A percentile compares a stretch with the other conserved stretches of the same genome.
Evolutionary conservation across 2,888 invertebrate genomes (phyloP).

Genomic region (Isoperla grammatica): DNA sequence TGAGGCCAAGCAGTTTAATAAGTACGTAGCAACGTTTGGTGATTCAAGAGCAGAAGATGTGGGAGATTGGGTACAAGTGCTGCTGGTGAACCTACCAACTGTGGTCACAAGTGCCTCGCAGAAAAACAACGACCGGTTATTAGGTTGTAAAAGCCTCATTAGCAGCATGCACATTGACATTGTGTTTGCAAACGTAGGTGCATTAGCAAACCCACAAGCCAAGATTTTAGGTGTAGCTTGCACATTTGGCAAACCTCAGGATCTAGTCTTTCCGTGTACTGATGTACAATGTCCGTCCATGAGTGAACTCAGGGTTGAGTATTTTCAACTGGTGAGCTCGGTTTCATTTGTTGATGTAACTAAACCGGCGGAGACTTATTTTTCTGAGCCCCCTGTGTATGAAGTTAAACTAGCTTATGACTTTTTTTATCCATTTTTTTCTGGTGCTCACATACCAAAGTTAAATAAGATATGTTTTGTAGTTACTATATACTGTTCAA

Average conservation of each 20-base stretch:
- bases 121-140: constrained; percentile 37
- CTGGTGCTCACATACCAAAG: constrained; percentile 24
- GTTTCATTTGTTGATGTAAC: constrained; percentile 50
- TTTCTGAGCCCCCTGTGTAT: constrained; percentile 57
- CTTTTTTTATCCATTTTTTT: constrained; percentile 64
- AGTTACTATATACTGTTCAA: not conserved
- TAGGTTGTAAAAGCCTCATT: constrained; percentile 42
- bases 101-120: constrained; percentile 37
- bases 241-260: constrained; percentile 27
- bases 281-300: constrained; percentile 6
- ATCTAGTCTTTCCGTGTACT: constrained; percentile 19
- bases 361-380: constrained; percentile 44
- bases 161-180: constrained; percentile 42
- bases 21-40: constrained; percentile 47
- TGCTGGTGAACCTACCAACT: constrained; percentile 35
- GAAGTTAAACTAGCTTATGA: constrained; percentile 62
- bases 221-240: constrained; percentile 41
- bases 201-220: constrained; percentile 45
- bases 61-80: constrained; percentile 48
- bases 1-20: constrained; percentile 35
- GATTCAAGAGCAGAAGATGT: constrained; percentile 44
- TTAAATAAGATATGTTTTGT: not conserved
- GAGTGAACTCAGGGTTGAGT: not conserved
- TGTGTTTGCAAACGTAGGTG: constrained; percentile 48
- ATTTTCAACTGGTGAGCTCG: constrained; percentile 40